These are phyloP conservation scores for Drosophila nr. perissopoda DNA, from an alignment of 2,888 invertebrate genomes.

Conservation along the genomic window DNA sequence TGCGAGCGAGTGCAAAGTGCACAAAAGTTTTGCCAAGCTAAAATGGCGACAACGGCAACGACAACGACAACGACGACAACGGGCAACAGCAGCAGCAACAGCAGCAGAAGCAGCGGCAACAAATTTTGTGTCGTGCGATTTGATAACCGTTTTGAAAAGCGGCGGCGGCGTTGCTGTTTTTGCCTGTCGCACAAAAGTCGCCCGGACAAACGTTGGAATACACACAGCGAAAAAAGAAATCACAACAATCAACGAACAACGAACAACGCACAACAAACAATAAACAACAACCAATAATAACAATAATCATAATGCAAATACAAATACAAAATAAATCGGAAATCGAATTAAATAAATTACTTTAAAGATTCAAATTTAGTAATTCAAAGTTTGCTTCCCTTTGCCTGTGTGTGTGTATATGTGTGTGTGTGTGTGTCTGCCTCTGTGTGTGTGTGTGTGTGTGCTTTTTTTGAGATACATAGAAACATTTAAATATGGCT, in stretches of 20 bases:
- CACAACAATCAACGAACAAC: conserved; percentile 5
- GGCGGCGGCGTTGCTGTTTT: conserved; percentile 66
- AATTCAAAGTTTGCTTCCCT: not conserved
- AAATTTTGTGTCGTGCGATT: conserved; percentile 70
- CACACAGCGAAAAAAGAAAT: not conserved
- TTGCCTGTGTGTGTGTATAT: not conserved
- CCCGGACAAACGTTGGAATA: conserved; percentile 34
- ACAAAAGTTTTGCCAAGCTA: conserved; percentile 72
- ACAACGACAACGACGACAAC: conserved; percentile 48
- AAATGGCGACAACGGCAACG: conserved; percentile 74
- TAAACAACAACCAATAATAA: not conserved
- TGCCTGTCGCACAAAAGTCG: conserved; percentile 49
- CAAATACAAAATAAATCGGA: conserved; percentile 1
- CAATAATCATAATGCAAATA: conserved; percentile 11
- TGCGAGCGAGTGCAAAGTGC: conserved; percentile 74
- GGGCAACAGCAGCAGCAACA: conserved; percentile 38
- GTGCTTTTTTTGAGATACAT: conserved; percentile 1
- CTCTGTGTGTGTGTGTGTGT: conserved; percentile 7
- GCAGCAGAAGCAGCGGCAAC: conserved; percentile 40
- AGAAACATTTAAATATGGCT: conserved; percentile 2
- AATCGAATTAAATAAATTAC: conserved; percentile 7
- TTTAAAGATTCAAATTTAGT: not conserved
- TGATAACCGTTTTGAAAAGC: conserved; percentile 74
- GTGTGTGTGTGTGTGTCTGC: not conserved
- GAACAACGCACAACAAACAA: not conserved